Percentiles rank a stretch among this genome's conserved stretches.
Conservation (phyloP, 2,113 vertebrate genomes). For the Poeciliopsis prolifica region DNA sequence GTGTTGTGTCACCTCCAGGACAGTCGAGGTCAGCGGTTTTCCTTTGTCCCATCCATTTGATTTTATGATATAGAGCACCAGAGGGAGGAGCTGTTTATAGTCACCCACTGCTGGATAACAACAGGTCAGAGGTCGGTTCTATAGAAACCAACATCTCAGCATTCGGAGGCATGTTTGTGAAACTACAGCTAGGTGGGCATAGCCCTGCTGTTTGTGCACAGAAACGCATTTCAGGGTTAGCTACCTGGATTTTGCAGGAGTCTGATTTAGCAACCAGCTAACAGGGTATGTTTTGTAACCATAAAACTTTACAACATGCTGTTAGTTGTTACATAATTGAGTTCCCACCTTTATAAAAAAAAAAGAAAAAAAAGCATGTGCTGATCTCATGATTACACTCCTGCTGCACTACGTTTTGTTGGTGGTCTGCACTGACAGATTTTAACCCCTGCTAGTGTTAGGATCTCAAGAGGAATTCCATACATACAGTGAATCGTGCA, state of each 20-base stretch:
- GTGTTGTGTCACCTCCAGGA: conserved; percentile 19
- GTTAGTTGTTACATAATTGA: background rate
- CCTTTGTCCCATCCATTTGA: conserved; percentile 66
- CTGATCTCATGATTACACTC: background rate
- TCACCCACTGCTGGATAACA: conserved; percentile 7
- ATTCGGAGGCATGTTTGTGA: conserved; percentile 10
- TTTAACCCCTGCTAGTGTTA: background rate
- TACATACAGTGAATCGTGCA: background rate
- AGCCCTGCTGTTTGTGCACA: conserved; percentile 30
- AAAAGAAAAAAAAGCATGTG: background rate
- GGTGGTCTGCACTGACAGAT: background rate
- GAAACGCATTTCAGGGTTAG: background rate
- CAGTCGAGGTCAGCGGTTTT: conserved; percentile 61
- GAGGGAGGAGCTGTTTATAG: conserved; percentile 49
- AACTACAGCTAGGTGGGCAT: conserved; percentile 13
- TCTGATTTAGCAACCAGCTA: conserved; percentile 10
- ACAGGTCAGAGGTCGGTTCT: conserved; percentile 67
- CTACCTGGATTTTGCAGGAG: background rate
- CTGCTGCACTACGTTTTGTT: background rate
- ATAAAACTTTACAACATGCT: background rate
- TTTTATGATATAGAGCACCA: conserved; percentile 21
- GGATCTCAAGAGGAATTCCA: too few relatives aligned
- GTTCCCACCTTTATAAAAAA: background rate
- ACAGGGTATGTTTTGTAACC: background rate
- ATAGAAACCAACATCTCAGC: conserved; percentile 53